These are phyloP conservation scores for Monochamus saltuarius DNA, from an alignment of 1,140 invertebrate species.

Conservation along the genomic window DNA sequence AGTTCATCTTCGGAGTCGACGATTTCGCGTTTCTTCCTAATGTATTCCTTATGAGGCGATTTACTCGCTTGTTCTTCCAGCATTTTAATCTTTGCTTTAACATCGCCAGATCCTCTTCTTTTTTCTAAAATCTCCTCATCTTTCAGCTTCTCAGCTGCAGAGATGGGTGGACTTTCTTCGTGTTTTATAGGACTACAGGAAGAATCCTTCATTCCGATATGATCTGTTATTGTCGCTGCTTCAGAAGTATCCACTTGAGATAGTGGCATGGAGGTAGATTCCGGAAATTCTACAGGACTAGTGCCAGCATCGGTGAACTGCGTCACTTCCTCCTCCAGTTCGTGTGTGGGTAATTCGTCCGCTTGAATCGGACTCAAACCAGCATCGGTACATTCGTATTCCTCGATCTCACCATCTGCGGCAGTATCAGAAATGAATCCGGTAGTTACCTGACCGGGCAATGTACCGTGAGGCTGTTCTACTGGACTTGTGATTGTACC, in stretches of 20 bases:
- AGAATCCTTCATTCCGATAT: conserved; percentile 54
- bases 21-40: conserved; percentile 38
- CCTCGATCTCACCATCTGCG: conserved; percentile 53
- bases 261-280: conserved; percentile 46
- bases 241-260: conserved; percentile 55
- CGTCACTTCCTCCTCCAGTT: conserved; percentile 46
- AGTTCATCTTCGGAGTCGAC: conserved; percentile 51
- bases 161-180: conserved; percentile 40
- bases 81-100: conserved; percentile 53
- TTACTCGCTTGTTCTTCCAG: conserved; percentile 52
- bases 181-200: conserved; percentile 53
- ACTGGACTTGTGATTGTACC: conserved; percentile 55
- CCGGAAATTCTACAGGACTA: conserved; percentile 54
- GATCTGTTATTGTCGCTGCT: conserved; percentile 55
- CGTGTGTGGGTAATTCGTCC: conserved; percentile 51
- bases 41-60: conserved; percentile 37
- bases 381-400: conserved; percentile 58
- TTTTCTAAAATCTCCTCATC: conserved; percentile 46
- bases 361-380: conserved; percentile 58
- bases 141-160: conserved; percentile 33
- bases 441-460: conserved; percentile 47
- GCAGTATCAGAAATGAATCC: conserved; percentile 55
- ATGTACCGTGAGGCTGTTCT: conserved; percentile 42
- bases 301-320: conserved; percentile 53
- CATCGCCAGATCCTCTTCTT: conserved; percentile 52